Evolutionary conservation across 2,888 invertebrate species (phyloP), one percentile per base, ranked within the genome.

Genomic region (Lasioglossum zephyrum): DNA sequence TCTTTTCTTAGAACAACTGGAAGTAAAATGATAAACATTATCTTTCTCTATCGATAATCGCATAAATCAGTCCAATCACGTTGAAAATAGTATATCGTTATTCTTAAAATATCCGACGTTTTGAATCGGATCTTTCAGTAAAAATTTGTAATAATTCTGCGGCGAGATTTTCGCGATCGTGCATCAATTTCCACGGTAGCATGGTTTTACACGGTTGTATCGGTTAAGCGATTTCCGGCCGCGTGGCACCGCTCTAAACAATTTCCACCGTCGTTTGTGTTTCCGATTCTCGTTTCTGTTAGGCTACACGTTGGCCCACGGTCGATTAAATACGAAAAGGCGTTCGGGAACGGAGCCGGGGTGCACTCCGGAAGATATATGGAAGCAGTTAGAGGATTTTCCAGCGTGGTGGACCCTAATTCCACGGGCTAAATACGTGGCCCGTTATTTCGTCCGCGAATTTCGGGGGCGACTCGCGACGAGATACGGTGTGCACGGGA

Each of bases 311-410:
- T 87, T 87, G 76, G 72, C 81, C 73, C 57, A 39, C 70, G 83
- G 69, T 84, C 78, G 76, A 75, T 69, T 79, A 79, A 87, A 84
- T 72, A 73, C 87, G 77, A 75, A 84, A 87, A 78, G 76, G 80
- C 63, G 75, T 79, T 79, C 70, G 57, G 79, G n/a, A 63, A 63
- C 47, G 53, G 44, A n/a, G 39, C 72, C 66, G 77, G 11, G 53
- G 60, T 69, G 66, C 75, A 18, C 60, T 5, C 41, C 16, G 47
- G 9, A 76, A 79, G 84, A 87, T 83, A 82, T 76, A 87, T 69
- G 75, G 88, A 66, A 41, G 79, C 81, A 82, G 81, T 87, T 85
- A 87, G 83, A 82, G 89, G 90, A 89, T 89, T 90, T 89, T 88
- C 89, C 88, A 78, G 49, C 36, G 49, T 49, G 78, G 63, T 72